A percentile compares a stretch with the other conserved stretches of the same genome.
These are phyloP conservation scores for Caenorhabditis tropicalis DNA, from an alignment of 1,140 invertebrate species.

Conservation along the genomic window DNA sequence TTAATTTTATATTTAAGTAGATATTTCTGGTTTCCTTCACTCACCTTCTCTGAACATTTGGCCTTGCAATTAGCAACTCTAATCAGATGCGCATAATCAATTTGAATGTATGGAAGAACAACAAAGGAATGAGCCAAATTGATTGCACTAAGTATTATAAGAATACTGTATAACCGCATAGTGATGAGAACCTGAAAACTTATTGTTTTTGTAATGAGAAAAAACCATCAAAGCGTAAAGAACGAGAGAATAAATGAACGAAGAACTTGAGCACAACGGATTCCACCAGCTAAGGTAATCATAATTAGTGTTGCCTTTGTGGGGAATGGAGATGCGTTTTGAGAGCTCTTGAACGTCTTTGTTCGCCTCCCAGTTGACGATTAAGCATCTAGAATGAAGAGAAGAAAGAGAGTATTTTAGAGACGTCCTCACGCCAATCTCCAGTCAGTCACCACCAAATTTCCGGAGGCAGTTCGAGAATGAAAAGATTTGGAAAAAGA, in stretches of 20 bases:
- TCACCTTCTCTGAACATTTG: constrained; percentile 55
- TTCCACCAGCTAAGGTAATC: constrained; percentile 38
- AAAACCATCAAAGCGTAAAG: neutral
- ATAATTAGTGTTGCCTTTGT: constrained; percentile 45
- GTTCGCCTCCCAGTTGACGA: neutral
- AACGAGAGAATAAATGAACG: neutral
- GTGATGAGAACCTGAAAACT: constrained; percentile 12
- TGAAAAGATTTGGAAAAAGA: constrained; percentile 30
- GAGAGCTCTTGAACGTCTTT: constrained; percentile 40
- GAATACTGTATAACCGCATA: constrained; percentile 8
- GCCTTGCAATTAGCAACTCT: constrained; percentile 52
- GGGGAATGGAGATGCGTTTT: neutral
- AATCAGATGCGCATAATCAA: constrained; percentile 57
- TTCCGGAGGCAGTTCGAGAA: constrained; percentile 37
- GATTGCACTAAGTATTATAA: neutral
- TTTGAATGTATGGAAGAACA: constrained; percentile 54
- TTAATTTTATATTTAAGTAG: neutral
- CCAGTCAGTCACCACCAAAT: constrained; percentile 10
- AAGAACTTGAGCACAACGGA: constrained; percentile 33
- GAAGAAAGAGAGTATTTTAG: neutral
- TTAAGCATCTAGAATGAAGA: constrained; percentile 30
- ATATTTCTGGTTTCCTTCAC: neutral
- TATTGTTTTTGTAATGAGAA: neutral
- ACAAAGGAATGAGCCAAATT: constrained; percentile 42
- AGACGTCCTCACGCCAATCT: neutral